Base-by-base conservation (phyloP, 2,113 vertebrate genomes). In the Pseudopodoces humilis region DNA sequence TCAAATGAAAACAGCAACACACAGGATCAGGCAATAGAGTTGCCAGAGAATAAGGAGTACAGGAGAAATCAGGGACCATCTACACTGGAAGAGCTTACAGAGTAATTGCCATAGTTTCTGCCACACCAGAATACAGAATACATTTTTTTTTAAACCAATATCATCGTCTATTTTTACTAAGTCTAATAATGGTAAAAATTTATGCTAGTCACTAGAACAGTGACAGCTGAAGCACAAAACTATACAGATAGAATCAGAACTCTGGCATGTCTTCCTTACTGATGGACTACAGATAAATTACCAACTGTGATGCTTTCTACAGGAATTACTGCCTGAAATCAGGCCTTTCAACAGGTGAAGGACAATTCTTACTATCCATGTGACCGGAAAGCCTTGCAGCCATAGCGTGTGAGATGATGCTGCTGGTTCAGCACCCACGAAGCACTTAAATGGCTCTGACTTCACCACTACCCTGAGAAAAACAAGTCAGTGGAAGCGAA, bases 331-430 rank as follows among this genome's bases (percentile, higher is more conserved):
- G 30, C 31, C 39, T 46, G 20, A 86, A 67, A 81, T 39, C 18
- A 27, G 30, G 4, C 8, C 35, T 63, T 85, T 44, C 60, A 56
- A 28, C 24, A 41, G 19, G 10, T 4, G 19, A n/a, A 39, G 46
- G 37, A 49, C 1, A 5, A 62, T 27, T 83, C 31, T 55, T 15
- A 25, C 37, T n/a, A 13, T 28, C n/a, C 20, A 31, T 0, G 0
- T 15, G 28, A 58, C 46, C 6, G 7, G 18, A 49, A 55, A 65
- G 6, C 12, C 31, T 69, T 65, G 14, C 37, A 62, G 31, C 13
- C 70, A 28, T 2, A 52, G 13, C 1, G 0, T 15, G 21, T 31
- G 27, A 62, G 14, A 83, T 41, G 28, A 18, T 62, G 15, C 63
- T 55, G 55, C 53, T 30, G 31, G 33, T 59, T 62, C 63, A 55